phyloP scores from a whole-genome alignment of 1,140 invertebrate genomes.

The Limonius californicus region DNA sequence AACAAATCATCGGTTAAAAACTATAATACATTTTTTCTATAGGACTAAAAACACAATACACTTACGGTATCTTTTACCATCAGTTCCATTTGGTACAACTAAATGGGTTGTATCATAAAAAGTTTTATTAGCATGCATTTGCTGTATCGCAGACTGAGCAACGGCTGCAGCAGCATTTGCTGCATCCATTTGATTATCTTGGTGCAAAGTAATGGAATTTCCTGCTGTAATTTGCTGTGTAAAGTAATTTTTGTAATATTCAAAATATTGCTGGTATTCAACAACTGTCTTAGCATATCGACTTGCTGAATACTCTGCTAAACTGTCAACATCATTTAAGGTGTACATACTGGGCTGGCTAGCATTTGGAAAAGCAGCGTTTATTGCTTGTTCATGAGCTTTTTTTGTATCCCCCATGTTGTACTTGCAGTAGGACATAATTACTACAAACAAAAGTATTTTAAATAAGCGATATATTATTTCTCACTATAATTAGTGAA shows the following conservation, averaged over 20 bases:
- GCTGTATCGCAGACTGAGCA: constrained; percentile 82
- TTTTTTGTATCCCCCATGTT: constrained; percentile 48
- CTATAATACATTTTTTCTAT: not conserved
- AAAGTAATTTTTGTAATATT: constrained; percentile 82
- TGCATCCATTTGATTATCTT: constrained; percentile 57
- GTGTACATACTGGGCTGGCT: constrained; percentile 51
- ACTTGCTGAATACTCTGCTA: constrained; percentile 75
- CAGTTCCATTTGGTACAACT: constrained; percentile 53
- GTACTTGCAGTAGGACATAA: constrained; percentile 60
- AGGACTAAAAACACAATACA: constrained; percentile 27
- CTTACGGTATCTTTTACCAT: constrained; percentile 66
- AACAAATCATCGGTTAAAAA: too few species aligned
- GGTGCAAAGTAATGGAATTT: constrained; percentile 53
- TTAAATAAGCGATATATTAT: too few species aligned
- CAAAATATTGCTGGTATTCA: constrained; percentile 69
- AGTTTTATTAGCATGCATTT: constrained; percentile 60
- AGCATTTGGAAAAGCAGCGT: constrained; percentile 39
- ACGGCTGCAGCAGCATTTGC: constrained; percentile 87
- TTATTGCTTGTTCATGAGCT: constrained; percentile 43
- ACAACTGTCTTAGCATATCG: constrained; percentile 70
- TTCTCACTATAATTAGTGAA: too few species aligned
- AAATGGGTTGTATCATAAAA: constrained; percentile 40
- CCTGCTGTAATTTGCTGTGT: constrained; percentile 66
- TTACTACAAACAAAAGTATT: constrained; percentile 38
- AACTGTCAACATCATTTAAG: constrained; percentile 64